Percentiles rank a stretch among this genome's conserved stretches.
Conservation (phyloP, 2,797 vertebrate species). For the Zonotrichia albicollis region DNA sequence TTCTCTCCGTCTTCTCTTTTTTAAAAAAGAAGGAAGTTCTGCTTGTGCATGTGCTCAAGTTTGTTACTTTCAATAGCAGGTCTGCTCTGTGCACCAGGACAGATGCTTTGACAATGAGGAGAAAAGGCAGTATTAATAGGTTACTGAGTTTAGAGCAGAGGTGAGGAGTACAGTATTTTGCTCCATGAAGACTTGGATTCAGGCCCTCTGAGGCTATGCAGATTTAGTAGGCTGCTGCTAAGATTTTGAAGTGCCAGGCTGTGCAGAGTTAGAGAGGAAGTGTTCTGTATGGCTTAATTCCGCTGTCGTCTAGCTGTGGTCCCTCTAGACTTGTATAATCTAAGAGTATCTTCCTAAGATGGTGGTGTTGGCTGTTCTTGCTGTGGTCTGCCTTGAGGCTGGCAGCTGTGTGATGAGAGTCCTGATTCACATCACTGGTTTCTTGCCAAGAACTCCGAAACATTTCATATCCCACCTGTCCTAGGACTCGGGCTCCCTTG, state of each 20-base stretch:
- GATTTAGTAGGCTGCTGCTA: not conserved
- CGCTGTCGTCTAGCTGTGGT: fast-evolving
- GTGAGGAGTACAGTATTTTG: not conserved
- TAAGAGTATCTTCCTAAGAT: not conserved
- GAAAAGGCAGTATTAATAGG: not conserved
- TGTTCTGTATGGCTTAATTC: not conserved
- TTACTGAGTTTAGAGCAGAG: not conserved
- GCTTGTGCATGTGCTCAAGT: not conserved
- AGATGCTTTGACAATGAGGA: not conserved
- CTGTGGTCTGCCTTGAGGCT: not conserved
- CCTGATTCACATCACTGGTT: not conserved
- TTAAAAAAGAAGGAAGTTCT: not conserved
- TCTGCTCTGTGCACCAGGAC: not conserved
- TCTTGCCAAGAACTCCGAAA: not conserved
- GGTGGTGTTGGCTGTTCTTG: not conserved
- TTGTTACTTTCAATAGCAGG: not conserved
- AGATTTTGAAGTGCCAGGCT: not conserved
- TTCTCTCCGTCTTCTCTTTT: not conserved
- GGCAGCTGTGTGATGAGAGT: not conserved
- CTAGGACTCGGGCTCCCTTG: not conserved
- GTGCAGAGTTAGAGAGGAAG: not conserved
- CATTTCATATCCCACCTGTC: not conserved
- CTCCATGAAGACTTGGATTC: not conserved
- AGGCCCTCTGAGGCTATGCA: not conserved
- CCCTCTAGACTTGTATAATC: not conserved